Evolutionary conservation across 2,113 vertebrate genomes (phyloP).

Genomic region (Amphiprion percula): DNA sequence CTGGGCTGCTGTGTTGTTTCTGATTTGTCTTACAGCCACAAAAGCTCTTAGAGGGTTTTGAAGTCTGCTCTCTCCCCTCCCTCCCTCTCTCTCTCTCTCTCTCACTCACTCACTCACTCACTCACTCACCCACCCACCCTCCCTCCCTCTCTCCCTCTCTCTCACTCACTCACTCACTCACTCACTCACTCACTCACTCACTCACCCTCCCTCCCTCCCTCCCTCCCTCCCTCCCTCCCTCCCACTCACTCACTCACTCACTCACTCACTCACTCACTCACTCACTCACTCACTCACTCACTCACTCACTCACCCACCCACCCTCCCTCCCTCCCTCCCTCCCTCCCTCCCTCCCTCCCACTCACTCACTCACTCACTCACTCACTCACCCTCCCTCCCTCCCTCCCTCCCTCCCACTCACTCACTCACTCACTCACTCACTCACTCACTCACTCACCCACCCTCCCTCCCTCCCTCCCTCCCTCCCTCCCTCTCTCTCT

Average conservation of each 20-base stretch:
- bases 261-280: neutral
- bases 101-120: neutral
- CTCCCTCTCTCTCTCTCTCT: neutral
- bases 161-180: no score
- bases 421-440: no score
- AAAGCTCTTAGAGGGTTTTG: constrained; percentile 69
- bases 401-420: no score
- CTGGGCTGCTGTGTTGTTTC: constrained; percentile 60
- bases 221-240: constrained; percentile 24
- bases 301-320: no score
- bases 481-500: constrained; percentile 6
- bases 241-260: no score
- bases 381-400: no score
- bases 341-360: neutral
- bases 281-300: neutral
- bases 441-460: neutral
- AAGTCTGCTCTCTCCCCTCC: constrained; percentile 25
- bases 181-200: neutral
- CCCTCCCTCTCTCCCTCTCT: constrained; percentile 24
- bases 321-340: no score
- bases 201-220: neutral
- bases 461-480: neutral
- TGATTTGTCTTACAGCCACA: constrained; percentile 67
- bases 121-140: no score
- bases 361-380: neutral